Evolutionary conservation across 1,140 invertebrate genomes (phyloP).

Genomic region (Trissolcus basalis): DNA sequence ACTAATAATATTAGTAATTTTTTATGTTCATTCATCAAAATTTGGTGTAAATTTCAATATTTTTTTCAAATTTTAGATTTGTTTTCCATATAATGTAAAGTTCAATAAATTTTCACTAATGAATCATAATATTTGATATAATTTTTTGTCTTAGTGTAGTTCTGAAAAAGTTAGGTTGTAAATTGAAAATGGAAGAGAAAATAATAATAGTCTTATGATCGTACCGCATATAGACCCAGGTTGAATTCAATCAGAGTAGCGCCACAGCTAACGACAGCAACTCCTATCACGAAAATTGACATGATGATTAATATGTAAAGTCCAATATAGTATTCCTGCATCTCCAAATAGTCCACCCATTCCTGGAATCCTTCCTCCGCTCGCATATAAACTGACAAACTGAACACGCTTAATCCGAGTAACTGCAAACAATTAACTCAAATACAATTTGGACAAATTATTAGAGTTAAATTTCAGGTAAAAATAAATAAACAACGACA

Average conservation of each 20-base stretch:
- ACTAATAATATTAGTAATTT: no score
- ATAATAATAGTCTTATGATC: background rate
- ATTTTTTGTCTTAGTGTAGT: no score
- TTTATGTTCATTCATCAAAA: no score
- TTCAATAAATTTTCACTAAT: no score
- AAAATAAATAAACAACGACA: no score
- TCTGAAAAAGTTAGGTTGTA: background rate
- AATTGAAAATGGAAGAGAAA: background rate
- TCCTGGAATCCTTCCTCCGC: slow-evolving; percentile 87
- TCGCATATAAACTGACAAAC: slow-evolving; percentile 86
- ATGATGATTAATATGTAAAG: slow-evolving; percentile 86
- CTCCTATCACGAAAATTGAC: slow-evolving; percentile 82
- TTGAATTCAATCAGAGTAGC: slow-evolving; percentile 83
- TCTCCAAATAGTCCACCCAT: slow-evolving; percentile 85
- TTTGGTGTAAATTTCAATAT: no score
- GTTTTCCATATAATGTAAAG: no score
- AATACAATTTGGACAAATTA: background rate
- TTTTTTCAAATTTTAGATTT: no score
- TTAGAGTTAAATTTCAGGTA: background rate
- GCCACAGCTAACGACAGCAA: slow-evolving; percentile 85
- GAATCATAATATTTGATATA: no score
- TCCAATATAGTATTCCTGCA: slow-evolving; percentile 87
- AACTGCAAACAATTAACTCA: slow-evolving; percentile 75
- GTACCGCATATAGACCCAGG: slow-evolving; percentile 78
- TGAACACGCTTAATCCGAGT: slow-evolving; percentile 84